A percentile compares a stretch with the other conserved stretches of the same genome.
Evolutionary conservation across 2,888 invertebrate genomes (phyloP).

Genomic region (Carabus problematicus): DNA sequence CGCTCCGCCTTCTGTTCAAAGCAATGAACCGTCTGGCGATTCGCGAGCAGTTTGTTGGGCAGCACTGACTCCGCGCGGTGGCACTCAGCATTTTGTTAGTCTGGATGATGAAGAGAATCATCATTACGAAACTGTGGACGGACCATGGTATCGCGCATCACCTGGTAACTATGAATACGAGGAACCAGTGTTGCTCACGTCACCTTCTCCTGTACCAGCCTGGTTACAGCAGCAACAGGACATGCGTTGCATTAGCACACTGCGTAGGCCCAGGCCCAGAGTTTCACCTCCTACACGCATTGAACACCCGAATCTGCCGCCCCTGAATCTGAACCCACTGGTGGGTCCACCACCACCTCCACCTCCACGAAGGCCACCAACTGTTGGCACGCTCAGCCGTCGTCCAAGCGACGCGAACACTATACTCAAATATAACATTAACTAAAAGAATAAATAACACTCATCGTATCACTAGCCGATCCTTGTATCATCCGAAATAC

Average conservation of each 20-base stretch:
- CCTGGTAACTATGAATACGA: conserved; percentile 84
- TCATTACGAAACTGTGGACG: conserved; percentile 75
- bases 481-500: background rate
- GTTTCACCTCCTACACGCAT: conserved; percentile 84
- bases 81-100: conserved; percentile 79
- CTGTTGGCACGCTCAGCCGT: conserved; percentile 40
- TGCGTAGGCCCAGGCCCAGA: conserved; percentile 63
- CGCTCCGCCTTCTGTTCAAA: conserved; percentile 62
- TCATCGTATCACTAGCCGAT: background rate
- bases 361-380: conserved; percentile 48
- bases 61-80: conserved; percentile 78
- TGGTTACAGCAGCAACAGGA: conserved; percentile 54
- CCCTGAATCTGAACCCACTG: conserved; percentile 72
- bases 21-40: conserved; percentile 69
- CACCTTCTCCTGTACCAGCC: conserved; percentile 50
- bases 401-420: conserved; percentile 41
- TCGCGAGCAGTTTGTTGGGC: conserved; percentile 72
- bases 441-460: conserved; percentile 2
- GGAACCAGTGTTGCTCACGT: conserved; percentile 71
- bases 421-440: conserved; percentile 41
- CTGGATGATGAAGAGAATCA: conserved; percentile 66
- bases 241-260: conserved; percentile 56
- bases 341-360: conserved; percentile 34
- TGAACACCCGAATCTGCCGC: conserved; percentile 82
- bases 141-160: conserved; percentile 27